Conservation (phyloP, 92 coral and sea anemone genomes). For the Epizoanthus rinbou region DNA sequence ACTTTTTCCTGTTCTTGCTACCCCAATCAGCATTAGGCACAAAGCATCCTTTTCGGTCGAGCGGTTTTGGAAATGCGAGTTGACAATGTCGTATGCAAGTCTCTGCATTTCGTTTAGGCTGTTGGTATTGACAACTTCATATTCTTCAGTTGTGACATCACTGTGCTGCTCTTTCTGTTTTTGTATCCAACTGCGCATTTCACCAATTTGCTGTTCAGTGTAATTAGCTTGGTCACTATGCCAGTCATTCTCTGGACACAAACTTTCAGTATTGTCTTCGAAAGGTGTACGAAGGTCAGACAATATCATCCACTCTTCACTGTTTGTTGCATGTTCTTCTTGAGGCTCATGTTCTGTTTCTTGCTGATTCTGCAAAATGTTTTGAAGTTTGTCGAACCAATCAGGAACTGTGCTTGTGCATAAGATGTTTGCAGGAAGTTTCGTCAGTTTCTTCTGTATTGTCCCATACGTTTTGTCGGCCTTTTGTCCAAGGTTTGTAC, state of each 20-base stretch:
- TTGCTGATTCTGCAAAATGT: constrained; percentile 39
- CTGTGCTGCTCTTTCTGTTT: constrained; percentile 37
- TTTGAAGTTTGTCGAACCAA: constrained; percentile 48
- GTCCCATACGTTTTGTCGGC: constrained; percentile 43
- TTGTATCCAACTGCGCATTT: constrained; percentile 55
- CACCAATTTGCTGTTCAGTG: constrained; percentile 56
- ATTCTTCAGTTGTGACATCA: too few species aligned
- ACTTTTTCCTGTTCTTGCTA: constrained; percentile 59
- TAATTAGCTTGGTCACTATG: constrained; percentile 38
- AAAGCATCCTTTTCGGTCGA: constrained; percentile 47
- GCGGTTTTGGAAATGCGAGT: constrained; percentile 40
- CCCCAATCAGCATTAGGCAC: constrained; percentile 42
- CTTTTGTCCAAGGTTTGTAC: constrained; percentile 57
- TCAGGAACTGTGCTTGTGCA: constrained; percentile 42
- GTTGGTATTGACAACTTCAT: constrained; percentile 41
- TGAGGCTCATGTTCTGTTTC: constrained; percentile 30
- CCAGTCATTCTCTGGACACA: constrained; percentile 35
- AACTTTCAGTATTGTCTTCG: constrained; percentile 26
- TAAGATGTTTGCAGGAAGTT: constrained; percentile 36
- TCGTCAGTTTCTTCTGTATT: constrained; percentile 38
- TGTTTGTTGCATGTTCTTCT: constrained; percentile 22
- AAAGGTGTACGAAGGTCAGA: constrained; percentile 54
- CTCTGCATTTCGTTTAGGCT: constrained; percentile 45
- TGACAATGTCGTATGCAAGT: constrained; percentile 44
- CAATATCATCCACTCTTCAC: constrained; percentile 52